A percentile compares a stretch with the other conserved stretches of the same genome.
phyloP scores from a whole-genome alignment of 2,113 vertebrate genomes.

The Meriones unguiculatus region DNA sequence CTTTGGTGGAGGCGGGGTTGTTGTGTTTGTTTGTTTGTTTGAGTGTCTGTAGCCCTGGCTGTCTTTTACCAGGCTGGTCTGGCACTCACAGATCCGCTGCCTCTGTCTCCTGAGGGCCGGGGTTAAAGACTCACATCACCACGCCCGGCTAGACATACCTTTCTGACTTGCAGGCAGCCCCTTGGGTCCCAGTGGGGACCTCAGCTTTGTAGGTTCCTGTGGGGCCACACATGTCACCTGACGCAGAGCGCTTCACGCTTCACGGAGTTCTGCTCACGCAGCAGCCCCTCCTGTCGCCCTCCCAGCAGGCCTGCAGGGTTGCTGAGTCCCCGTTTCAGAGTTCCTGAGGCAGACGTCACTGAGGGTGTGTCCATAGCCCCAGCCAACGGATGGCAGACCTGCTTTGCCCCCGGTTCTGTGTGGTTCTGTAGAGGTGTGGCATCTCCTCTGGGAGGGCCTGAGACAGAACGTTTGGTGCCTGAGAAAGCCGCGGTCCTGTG shows the following conservation, averaged over 20 bases:
- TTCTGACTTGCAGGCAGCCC: background rate
- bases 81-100: background rate
- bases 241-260: background rate
- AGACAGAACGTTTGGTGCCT: background rate
- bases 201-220: background rate
- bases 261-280: background rate
- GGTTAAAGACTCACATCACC: background rate
- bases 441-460: background rate
- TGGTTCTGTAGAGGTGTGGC: background rate
- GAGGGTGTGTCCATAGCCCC: background rate
- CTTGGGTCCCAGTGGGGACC: background rate
- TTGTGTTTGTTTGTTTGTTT: background rate
- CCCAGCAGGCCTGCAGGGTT: background rate
- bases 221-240: background rate
- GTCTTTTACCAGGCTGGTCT: background rate
- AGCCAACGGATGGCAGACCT: background rate
- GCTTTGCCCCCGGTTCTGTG: fast-evolving
- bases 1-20: background rate
- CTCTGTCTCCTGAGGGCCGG: background rate
- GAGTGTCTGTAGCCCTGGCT: background rate
- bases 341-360: background rate
- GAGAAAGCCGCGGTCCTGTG: background rate
- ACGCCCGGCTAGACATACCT: background rate
- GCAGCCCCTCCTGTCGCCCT: background rate
- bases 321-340: background rate